Evolutionary conservation across 2,888 invertebrate species (phyloP).

Genomic region (Nymphalis urticae): DNA sequence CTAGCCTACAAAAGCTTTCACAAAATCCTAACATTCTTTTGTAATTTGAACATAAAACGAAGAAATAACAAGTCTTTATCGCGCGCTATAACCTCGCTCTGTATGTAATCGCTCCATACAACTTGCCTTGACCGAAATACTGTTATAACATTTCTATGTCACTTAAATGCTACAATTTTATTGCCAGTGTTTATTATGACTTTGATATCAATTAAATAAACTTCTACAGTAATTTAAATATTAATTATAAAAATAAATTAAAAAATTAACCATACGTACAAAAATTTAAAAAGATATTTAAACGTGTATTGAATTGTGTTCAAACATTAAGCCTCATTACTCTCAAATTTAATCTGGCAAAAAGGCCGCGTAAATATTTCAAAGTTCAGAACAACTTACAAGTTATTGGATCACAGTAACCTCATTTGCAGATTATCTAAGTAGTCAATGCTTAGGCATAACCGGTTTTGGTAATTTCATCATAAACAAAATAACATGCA

Average conservation of each 20-base stretch:
- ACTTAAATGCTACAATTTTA: neutral
- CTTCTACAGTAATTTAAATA: too few species aligned
- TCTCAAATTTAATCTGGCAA: conserved; percentile 6
- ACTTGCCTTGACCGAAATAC: conserved; percentile 28
- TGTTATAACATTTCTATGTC: conserved; percentile 11
- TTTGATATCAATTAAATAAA: neutral
- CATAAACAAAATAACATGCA: too few species aligned
- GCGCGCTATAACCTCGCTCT: conserved; percentile 18
- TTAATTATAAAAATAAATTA: too few species aligned
- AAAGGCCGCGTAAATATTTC: conserved; percentile 21
- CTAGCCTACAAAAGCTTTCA: neutral
- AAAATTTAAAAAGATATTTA: too few species aligned
- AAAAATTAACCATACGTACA: too few species aligned
- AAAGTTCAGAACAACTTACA: conserved; percentile 18
- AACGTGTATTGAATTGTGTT: neutral
- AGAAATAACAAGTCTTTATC: conserved; percentile 24
- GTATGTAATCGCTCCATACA: conserved; percentile 17
- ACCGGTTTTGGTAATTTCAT: neutral
- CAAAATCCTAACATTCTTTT: conserved; percentile 9
- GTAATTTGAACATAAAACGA: conserved; percentile 8
- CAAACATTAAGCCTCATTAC: conserved; percentile 14
- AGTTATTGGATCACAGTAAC: conserved; percentile 19
- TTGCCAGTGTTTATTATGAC: neutral
- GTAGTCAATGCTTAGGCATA: conserved; percentile 2
- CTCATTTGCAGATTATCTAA: conserved; percentile 14